Percentiles rank a stretch among this genome's conserved stretches.
These are phyloP conservation scores for Radopholus similis DNA, from an alignment of 1,140 invertebrate genomes.

Conservation along the genomic window DNA sequence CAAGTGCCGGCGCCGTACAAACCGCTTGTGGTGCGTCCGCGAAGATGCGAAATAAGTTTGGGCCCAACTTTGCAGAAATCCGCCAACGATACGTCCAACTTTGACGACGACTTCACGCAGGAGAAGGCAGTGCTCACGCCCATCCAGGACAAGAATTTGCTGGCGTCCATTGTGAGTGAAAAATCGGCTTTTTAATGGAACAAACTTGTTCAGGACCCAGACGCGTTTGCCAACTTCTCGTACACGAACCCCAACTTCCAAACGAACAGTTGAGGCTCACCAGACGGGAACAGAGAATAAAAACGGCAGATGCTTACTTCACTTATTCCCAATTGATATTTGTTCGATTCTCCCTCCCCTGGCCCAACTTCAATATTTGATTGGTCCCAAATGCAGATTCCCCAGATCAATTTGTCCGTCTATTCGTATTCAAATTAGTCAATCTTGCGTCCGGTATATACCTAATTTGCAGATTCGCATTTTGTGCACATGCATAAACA, in stretches of 20 bases:
- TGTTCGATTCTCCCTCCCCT: no score
- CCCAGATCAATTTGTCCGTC: no score
- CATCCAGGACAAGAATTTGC: conserved; percentile 79
- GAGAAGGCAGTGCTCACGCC: conserved; percentile 94
- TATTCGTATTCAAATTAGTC: no score
- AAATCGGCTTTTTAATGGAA: not conserved
- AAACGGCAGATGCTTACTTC: no score
- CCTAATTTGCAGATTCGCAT: no score
- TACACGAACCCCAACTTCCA: conserved; percentile 75
- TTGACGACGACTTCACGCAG: conserved; percentile 97
- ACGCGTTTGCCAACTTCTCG: conserved; percentile 94
- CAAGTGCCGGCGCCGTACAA: conserved; percentile 92
- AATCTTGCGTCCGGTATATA: no score
- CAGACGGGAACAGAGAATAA: no score
- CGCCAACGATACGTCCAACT: conserved; percentile 93
- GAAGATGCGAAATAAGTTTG: not conserved
- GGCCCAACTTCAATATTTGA: no score
- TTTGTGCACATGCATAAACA: no score
- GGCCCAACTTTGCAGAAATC: conserved; percentile 74
- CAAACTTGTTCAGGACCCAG: conserved; percentile 70
- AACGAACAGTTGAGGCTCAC: no score
- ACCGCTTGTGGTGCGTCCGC: conserved; percentile 85
- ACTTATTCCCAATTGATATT: no score
- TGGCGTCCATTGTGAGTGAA: conserved; percentile 81
- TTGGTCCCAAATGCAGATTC: no score